Evolutionary conservation across 1,140 invertebrate species (phyloP).

Genomic region (Araneus ventricosus): DNA sequence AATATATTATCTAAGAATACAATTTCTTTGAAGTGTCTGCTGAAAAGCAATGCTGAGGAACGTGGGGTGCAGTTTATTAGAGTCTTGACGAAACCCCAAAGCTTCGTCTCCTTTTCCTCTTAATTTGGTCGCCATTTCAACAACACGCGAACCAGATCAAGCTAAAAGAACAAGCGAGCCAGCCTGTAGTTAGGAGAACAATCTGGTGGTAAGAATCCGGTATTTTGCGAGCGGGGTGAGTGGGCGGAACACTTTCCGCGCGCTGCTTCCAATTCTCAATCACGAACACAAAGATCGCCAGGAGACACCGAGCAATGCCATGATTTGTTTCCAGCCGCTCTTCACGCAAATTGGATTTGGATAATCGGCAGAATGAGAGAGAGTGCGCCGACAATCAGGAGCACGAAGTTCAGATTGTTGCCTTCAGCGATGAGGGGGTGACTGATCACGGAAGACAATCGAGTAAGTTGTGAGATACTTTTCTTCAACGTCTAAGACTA

Average conservation of each 20-base stretch:
- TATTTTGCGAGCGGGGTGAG: slow-evolving; percentile 43
- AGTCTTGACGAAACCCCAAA: too few relatives aligned
- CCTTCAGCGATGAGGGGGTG: not conserved
- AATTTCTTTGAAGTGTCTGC: too few relatives aligned
- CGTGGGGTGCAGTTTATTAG: too few relatives aligned
- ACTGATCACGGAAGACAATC: not conserved
- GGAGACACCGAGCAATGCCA: slow-evolving; percentile 21
- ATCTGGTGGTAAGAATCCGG: slow-evolving; percentile 39
- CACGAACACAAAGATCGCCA: slow-evolving; percentile 21
- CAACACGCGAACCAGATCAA: slow-evolving; percentile 42
- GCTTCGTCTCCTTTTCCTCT: too few relatives aligned
- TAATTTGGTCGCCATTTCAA: not conserved
- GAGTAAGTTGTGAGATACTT: not conserved
- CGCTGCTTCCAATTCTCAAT: slow-evolving; percentile 1
- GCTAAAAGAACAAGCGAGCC: slow-evolving; percentile 4
- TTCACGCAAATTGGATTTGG: slow-evolving; percentile 40
- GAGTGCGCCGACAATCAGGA: slow-evolving; percentile 11
- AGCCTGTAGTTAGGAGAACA: slow-evolving; percentile 11
- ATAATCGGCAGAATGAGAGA: not conserved
- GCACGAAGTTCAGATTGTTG: not conserved
- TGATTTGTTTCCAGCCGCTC: slow-evolving; percentile 46
- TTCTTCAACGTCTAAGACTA: too few relatives aligned
- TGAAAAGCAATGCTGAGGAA: too few relatives aligned
- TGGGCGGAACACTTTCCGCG: slow-evolving; percentile 31
- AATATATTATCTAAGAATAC: too few relatives aligned